Evolutionary conservation across 2,113 vertebrate species (phyloP).

Genomic region (Triplophysa tibetana): DNA sequence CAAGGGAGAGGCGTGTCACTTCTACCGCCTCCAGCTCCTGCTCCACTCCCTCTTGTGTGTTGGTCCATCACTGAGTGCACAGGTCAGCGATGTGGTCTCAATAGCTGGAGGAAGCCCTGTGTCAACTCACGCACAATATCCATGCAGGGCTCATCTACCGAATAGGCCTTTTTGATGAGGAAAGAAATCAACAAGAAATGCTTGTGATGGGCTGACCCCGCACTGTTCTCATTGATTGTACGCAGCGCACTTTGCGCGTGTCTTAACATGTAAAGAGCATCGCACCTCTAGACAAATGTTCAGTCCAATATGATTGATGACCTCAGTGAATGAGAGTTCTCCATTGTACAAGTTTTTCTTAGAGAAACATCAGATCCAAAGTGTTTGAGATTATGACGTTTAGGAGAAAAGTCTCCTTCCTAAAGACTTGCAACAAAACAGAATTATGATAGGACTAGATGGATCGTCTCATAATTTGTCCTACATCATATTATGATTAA

Average conservation of each 20-base stretch:
- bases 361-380: slow-evolving; percentile 2
- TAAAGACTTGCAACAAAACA: neutral
- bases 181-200: slow-evolving; percentile 57
- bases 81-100: slow-evolving; percentile 64
- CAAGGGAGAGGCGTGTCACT: slow-evolving; percentile 69
- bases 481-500: neutral
- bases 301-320: neutral
- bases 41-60: slow-evolving; percentile 65
- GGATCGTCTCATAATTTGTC: neutral
- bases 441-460: neutral
- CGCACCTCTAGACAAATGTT: slow-evolving; percentile 25
- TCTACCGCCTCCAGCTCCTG: slow-evolving; percentile 43
- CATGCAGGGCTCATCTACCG: slow-evolving; percentile 71
- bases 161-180: slow-evolving; percentile 60
- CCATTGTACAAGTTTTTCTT: neutral
- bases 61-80: slow-evolving; percentile 73
- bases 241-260: slow-evolving; percentile 17
- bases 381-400: neutral
- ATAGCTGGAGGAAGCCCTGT: slow-evolving; percentile 63
- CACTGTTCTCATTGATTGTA: slow-evolving; percentile 19
- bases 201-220: slow-evolving; percentile 54
- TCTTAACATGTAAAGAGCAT: slow-evolving; percentile 38
- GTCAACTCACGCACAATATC: slow-evolving; percentile 72
- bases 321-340: neutral
- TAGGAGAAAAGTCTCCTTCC: neutral